Evolutionary conservation across 1,140 invertebrate species (phyloP).

Genomic region (Nebria ingens): DNA sequence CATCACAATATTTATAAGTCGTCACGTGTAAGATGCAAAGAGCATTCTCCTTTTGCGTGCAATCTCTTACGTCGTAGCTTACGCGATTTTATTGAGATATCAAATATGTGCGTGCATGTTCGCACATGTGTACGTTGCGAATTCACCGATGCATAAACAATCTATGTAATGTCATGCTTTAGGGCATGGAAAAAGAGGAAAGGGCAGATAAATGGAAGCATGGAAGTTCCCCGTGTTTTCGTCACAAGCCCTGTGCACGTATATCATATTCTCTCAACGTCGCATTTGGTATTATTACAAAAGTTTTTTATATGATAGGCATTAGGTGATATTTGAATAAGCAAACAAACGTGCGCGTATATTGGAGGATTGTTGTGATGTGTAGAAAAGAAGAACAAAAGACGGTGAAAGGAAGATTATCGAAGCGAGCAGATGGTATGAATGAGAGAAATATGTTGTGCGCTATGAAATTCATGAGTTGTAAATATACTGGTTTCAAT

Average conservation of each 20-base stretch:
- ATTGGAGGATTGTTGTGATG: too few relatives aligned
- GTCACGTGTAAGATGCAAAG: neutral
- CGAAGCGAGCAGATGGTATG: too few relatives aligned
- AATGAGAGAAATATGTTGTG: too few relatives aligned
- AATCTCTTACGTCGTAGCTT: neutral
- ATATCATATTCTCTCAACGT: neutral
- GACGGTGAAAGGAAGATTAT: too few relatives aligned
- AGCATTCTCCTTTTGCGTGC: neutral
- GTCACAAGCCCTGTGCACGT: neutral
- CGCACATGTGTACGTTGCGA: neutral
- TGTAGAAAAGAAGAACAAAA: too few relatives aligned
- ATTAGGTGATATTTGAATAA: slow-evolving; percentile 8
- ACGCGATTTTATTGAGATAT: slow-evolving; percentile 4
- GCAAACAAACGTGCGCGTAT: neutral
- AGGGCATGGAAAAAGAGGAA: too few relatives aligned
- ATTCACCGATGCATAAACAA: slow-evolving; percentile 2
- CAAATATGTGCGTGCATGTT: neutral
- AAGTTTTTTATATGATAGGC: neutral
- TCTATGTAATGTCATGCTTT: neutral
- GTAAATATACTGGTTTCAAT: too few relatives aligned
- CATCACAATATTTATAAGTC: slow-evolving; percentile 6
- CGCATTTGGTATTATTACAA: neutral
- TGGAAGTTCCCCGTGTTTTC: neutral
- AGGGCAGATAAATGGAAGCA: neutral
- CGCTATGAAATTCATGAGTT: too few relatives aligned